Conservation (phyloP, 2,888 invertebrate species). For the Hypselothyrea guttata region DNA sequence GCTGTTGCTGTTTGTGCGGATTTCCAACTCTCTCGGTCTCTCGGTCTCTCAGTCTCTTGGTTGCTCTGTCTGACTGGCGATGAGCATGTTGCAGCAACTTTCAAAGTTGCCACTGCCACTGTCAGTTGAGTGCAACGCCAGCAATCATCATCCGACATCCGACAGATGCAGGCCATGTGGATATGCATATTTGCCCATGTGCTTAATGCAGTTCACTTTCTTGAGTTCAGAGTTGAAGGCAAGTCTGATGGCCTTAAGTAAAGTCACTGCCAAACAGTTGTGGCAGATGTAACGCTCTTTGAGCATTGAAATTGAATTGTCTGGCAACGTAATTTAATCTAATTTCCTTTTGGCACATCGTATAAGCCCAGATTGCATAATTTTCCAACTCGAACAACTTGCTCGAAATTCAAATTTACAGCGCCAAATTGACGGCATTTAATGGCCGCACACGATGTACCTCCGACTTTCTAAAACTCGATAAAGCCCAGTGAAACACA, state of each 20-base stretch:
- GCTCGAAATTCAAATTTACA: conserved; percentile 39
- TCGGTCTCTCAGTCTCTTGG: too few relatives aligned
- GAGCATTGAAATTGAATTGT: conserved; percentile 41
- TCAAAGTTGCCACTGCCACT: conserved; percentile 26
- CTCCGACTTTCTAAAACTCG: conserved; percentile 58
- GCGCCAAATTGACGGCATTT: conserved; percentile 45
- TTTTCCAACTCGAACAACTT: conserved; percentile 37
- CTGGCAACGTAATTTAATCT: conserved; percentile 38
- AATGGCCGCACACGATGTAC: conserved; percentile 41
- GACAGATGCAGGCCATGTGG: conserved; percentile 40
- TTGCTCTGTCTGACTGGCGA: conserved; percentile 13
- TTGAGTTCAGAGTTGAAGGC: conserved; percentile 1
- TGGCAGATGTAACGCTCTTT: conserved; percentile 25
- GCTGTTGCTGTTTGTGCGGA: conserved; percentile 25
- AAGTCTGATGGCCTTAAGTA: conserved; percentile 15
- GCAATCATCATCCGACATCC: conserved; percentile 33
- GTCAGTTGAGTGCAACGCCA: conserved; percentile 22
- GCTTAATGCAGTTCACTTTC: conserved; percentile 2
- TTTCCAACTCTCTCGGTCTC: conserved; percentile 58
- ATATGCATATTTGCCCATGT: conserved; percentile 25
- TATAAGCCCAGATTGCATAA: conserved; percentile 51
- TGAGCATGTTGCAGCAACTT: conserved; percentile 44
- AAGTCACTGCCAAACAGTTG: conserved; percentile 20
- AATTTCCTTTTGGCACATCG: conserved; percentile 22
- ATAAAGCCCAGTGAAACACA: conserved; percentile 10